Conservation (phyloP, 92 coral and sea anemone genomes). For the Hydrozoanthus gracilis region DNA sequence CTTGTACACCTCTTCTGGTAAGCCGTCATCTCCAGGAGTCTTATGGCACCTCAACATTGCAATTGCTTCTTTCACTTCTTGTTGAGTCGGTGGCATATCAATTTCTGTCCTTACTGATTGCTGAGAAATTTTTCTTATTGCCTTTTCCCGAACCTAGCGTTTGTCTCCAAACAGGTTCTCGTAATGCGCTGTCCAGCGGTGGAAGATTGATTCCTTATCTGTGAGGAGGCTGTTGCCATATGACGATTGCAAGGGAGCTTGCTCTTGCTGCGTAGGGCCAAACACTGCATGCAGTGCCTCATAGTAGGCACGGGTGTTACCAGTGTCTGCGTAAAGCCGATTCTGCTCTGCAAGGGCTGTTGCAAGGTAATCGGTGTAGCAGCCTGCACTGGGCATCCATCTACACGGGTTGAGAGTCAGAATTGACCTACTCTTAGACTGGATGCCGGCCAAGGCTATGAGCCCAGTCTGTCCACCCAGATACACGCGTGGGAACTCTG, state of each 20-base stretch:
- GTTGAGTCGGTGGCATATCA: background rate
- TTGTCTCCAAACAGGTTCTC: background rate
- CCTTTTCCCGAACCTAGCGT: background rate
- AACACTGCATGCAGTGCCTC: constrained; percentile 36
- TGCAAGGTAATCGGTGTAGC: constrained; percentile 25
- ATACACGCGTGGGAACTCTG: background rate
- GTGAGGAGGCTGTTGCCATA: constrained; percentile 27
- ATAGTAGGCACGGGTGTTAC: constrained; percentile 23
- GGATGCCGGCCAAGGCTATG: background rate
- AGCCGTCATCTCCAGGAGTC: background rate
- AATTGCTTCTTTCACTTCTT: background rate
- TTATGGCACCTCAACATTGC: background rate
- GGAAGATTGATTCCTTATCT: constrained; percentile 9
- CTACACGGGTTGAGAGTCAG: background rate
- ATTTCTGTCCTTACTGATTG: background rate
- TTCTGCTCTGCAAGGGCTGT: constrained; percentile 30
- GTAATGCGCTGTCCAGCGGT: background rate
- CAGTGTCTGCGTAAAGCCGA: constrained; percentile 41
- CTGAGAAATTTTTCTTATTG: background rate
- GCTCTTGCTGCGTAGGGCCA: constrained; percentile 34
- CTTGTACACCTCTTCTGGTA: background rate
- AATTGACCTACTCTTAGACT: background rate
- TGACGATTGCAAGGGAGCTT: background rate
- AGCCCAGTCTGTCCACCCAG: background rate
- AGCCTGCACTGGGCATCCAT: background rate